phyloP scores from a whole-genome alignment of 2,888 invertebrate species.

The Mesoligia furuncula region DNA sequence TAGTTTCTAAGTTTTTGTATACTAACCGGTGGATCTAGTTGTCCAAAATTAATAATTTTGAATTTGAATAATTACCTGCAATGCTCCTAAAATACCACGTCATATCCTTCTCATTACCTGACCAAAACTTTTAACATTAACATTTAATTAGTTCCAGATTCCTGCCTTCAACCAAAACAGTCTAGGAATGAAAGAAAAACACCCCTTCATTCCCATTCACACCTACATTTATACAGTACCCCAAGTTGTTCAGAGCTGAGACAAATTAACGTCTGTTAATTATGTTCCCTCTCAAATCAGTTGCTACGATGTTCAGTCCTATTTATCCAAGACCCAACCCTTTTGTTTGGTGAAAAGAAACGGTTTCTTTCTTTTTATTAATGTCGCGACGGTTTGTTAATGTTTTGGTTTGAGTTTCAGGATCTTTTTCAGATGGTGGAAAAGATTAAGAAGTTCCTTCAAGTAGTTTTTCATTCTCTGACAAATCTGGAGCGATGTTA shows the following conservation, averaged over 20 bases:
- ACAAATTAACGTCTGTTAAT: conserved; percentile 59
- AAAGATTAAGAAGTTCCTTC: conserved; percentile 8
- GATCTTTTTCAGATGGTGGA: background rate
- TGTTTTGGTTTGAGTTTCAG: conserved; percentile 31
- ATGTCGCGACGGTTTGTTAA: conserved; percentile 28
- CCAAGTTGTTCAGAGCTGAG: conserved; percentile 24
- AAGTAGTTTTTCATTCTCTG: background rate
- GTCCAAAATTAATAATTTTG: too few species aligned
- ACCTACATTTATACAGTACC: conserved; percentile 29
- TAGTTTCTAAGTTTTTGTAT: too few species aligned
- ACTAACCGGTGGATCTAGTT: too few species aligned
- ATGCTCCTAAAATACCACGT: background rate
- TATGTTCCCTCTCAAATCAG: conserved; percentile 54
- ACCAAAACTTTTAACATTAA: background rate
- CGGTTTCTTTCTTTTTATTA: conserved; percentile 42
- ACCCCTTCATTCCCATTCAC: conserved; percentile 24
- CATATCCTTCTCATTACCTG: background rate
- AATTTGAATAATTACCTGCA: background rate
- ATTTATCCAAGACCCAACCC: conserved; percentile 45
- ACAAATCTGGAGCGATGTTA: background rate
- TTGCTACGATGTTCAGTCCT: conserved; percentile 22
- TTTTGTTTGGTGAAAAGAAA: conserved; percentile 44
- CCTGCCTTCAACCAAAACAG: background rate
- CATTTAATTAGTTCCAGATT: background rate
- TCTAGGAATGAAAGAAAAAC: conserved; percentile 37